phyloP scores from a whole-genome alignment of 2,888 invertebrate species.

The Aleiodes testaceus region DNA sequence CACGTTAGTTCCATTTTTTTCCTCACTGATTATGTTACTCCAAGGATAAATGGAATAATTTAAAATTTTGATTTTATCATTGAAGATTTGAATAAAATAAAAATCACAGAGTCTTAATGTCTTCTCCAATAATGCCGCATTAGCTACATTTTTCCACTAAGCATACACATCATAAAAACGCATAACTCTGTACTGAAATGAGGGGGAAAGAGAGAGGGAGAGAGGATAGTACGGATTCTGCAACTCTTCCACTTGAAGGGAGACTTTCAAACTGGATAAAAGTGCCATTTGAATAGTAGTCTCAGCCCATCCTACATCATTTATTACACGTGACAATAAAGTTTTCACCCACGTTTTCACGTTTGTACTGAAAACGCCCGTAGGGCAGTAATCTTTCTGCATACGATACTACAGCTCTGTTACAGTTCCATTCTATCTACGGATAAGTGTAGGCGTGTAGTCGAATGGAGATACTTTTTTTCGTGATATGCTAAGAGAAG shows the following conservation, averaged over 20 bases:
- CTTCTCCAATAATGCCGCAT: conserved; percentile 64
- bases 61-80: conserved; percentile 22
- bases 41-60: neutral
- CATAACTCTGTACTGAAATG: conserved; percentile 31
- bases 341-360: conserved; percentile 47
- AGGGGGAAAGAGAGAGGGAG: neutral
- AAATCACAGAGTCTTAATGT: conserved; percentile 55
- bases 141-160: conserved; percentile 54
- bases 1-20: neutral
- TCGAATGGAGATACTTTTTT: conserved; percentile 46
- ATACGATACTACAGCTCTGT: conserved; percentile 59
- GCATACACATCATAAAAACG: conserved; percentile 37
- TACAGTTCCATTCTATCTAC: conserved; percentile 45
- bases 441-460: conserved; percentile 39
- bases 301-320: conserved; percentile 65
- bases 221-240: conserved; percentile 17
- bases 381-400: conserved; percentile 69
- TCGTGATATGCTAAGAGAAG: conserved; percentile 65
- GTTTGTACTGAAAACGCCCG: conserved; percentile 47
- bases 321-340: conserved; percentile 73
- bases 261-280: conserved; percentile 34
- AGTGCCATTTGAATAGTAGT: conserved; percentile 35
- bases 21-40: conserved; percentile 1
- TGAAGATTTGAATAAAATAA: neutral
- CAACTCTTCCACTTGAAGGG: conserved; percentile 35